A percentile compares a stretch with the other conserved stretches of the same genome.
phyloP scores from a whole-genome alignment of 2,113 vertebrate genomes.

The Anseranas semipalmata region DNA sequence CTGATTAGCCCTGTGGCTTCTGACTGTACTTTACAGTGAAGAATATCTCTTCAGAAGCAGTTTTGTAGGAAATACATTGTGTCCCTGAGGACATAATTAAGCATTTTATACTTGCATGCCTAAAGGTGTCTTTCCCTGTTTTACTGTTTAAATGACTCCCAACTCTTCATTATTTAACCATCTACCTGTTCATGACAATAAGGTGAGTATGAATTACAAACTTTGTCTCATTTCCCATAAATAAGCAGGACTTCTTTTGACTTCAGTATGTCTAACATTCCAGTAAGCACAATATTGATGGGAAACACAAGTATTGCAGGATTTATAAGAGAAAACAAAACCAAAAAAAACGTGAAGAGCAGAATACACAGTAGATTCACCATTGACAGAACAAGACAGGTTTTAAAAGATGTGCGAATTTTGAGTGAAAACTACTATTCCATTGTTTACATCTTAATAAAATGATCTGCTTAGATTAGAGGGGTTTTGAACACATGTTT shows the following conservation, averaged over 20 bases:
- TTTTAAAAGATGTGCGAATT: neutral
- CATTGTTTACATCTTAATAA: neutral
- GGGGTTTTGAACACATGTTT: neutral
- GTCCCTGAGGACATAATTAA: neutral
- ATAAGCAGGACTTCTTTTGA: neutral
- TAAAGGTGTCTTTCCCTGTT: neutral
- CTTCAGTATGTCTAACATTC: neutral
- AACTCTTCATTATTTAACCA: neutral
- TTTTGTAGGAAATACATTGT: neutral
- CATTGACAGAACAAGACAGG: neutral
- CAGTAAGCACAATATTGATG: neutral
- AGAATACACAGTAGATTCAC: neutral
- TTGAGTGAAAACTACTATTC: neutral
- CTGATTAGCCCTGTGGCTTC: neutral
- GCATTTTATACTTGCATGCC: neutral
- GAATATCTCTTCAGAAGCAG: neutral
- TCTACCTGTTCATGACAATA: neutral
- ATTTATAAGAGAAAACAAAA: neutral
- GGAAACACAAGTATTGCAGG: neutral
- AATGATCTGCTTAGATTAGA: neutral
- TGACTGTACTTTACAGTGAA: neutral
- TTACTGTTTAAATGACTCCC: neutral
- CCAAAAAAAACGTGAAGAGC: neutral
- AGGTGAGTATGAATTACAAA: neutral
- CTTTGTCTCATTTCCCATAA: neutral